A percentile compares a stretch with the other conserved stretches of the same genome.
These are phyloP conservation scores for Caenorhabditis japonica DNA, from an alignment of 2,888 invertebrate species.

Conservation along the genomic window DNA sequence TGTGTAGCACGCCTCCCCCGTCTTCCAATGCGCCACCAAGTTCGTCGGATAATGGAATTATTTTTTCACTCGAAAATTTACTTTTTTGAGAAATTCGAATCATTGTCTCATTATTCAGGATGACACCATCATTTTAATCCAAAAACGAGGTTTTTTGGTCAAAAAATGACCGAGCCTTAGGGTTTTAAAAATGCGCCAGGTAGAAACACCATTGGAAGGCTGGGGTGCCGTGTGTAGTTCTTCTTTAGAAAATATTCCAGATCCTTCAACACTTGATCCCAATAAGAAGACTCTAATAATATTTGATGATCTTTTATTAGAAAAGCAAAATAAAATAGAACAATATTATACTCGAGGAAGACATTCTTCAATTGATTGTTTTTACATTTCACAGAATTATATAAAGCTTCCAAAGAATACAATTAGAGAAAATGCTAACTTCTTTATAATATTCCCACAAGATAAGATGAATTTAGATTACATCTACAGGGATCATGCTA, in stretches of 20 bases:
- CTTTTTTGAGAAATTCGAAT: no score
- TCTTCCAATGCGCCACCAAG: no score
- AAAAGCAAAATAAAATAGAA: slow-evolving; percentile 67
- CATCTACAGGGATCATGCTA: no score
- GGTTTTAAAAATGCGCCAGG: no score
- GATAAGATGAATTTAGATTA: slow-evolving; percentile 58
- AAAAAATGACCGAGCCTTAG: no score
- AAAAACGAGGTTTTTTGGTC: no score
- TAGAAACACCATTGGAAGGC: no score
- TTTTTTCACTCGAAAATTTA: no score
- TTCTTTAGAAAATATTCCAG: slow-evolving; percentile 56
- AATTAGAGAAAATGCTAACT: slow-evolving; percentile 63
- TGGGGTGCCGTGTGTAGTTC: slow-evolving; percentile 11
- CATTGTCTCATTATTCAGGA: no score
- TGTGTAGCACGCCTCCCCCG: no score
- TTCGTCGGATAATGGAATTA: no score
- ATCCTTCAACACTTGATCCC: slow-evolving; percentile 54
- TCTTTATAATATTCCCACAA: slow-evolving; percentile 64
- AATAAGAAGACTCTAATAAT: slow-evolving; percentile 61
- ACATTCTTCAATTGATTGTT: slow-evolving; percentile 58
- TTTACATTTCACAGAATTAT: slow-evolving; percentile 63
- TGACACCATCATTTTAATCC: no score
- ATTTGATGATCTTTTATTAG: slow-evolving; percentile 61
- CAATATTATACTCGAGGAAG: slow-evolving; percentile 63
- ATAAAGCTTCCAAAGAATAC: slow-evolving; percentile 64